Conservation (phyloP, 2,888 invertebrate genomes). For the Leptopterna dolabrata region DNA sequence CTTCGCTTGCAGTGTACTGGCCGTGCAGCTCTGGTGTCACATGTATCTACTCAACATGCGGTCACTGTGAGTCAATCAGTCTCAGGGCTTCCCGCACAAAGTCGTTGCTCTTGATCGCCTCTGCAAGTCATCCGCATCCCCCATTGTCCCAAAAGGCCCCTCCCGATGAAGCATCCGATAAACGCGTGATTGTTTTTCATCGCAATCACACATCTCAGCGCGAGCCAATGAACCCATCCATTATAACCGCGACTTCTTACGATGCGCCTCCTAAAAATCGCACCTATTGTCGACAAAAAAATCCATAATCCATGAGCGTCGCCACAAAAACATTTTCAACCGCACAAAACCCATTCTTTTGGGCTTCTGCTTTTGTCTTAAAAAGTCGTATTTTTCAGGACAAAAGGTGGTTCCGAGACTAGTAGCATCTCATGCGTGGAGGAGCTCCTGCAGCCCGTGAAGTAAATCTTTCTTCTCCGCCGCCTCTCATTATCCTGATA, state of each 20-base stretch:
- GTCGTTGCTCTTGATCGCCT: slow-evolving; percentile 22
- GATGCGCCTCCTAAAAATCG: neutral
- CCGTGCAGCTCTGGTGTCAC: neutral
- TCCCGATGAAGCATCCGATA: neutral
- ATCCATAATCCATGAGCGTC: slow-evolving; percentile 13
- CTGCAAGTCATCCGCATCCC: neutral
- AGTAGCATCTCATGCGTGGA: slow-evolving; percentile 29
- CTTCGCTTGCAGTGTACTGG: no score
- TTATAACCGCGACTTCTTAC: neutral
- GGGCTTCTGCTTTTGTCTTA: neutral
- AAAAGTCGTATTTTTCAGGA: neutral
- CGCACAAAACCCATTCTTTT: neutral
- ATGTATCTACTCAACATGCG: neutral
- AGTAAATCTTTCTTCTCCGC: slow-evolving; percentile 24
- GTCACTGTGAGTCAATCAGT: neutral
- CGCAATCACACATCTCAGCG: neutral
- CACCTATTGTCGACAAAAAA: slow-evolving; percentile 5
- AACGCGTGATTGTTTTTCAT: slow-evolving; percentile 23
- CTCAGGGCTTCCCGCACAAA: neutral
- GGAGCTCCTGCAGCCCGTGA: slow-evolving; percentile 6
- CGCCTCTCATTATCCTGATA: slow-evolving; percentile 17
- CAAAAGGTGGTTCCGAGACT: neutral
- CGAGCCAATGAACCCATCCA: slow-evolving; percentile 6
- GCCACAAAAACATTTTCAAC: neutral
- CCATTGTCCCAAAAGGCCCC: neutral